Percentiles rank a stretch among this genome's conserved stretches.
These are phyloP conservation scores for Caenorhabditis uteleia DNA, from an alignment of 2,888 invertebrate species.

Conservation along the genomic window DNA sequence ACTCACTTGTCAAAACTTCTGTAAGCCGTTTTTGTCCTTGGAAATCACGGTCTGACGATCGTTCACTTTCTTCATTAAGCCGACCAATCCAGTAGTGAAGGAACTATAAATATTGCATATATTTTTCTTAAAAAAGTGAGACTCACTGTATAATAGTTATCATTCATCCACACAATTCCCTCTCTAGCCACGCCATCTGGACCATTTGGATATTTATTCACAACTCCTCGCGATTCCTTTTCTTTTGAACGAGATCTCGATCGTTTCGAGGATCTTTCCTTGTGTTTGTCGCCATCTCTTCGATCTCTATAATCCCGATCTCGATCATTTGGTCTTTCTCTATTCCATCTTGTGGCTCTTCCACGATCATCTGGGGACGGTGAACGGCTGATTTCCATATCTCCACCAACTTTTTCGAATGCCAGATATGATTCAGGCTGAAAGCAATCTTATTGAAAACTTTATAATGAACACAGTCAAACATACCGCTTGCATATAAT, in stretches of 20 bases:
- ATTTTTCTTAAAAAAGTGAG: neutral
- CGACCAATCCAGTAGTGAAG: conserved; percentile 1
- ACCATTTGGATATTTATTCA: no score
- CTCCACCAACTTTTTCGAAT: conserved; percentile 19
- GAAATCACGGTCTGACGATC: neutral
- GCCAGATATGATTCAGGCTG: conserved; percentile 15
- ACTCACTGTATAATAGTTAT: conserved; percentile 19
- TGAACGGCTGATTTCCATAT: conserved; percentile 31
- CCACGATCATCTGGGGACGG: conserved; percentile 3
- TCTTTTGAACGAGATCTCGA: neutral
- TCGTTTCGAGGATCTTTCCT: neutral
- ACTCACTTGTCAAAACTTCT: conserved; percentile 8
- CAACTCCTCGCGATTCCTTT: neutral
- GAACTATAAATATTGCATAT: conserved; percentile 2
- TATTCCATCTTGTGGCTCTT: neutral
- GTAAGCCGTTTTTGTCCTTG: neutral
- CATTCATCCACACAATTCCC: conserved; percentile 10
- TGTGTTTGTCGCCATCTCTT: neutral
- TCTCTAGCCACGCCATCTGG: no score
- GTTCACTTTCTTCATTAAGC: conserved; percentile 1
- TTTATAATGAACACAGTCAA: neutral
- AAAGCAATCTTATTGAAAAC: neutral
- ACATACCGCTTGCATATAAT: conserved; percentile 9
- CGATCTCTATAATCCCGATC: neutral
- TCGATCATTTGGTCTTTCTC: neutral